phyloP scores from a whole-genome alignment of 1,140 invertebrate genomes.

The Oncopodura yosiiana region DNA sequence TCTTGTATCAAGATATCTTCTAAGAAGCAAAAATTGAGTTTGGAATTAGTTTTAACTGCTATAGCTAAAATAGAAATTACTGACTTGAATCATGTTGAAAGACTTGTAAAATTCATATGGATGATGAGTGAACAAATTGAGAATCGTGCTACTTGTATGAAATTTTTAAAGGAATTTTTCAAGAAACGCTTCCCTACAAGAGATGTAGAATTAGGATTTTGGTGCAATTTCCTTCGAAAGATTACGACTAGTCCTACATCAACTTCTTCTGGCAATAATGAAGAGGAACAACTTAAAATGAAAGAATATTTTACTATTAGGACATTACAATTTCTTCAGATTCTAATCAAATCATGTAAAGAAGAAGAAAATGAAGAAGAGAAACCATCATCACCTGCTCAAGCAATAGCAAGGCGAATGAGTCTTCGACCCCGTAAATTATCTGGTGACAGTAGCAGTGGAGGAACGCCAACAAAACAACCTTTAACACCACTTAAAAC shows the following conservation, averaged over 20 bases:
- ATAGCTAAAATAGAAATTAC: slow-evolving; percentile 7
- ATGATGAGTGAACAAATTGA: slow-evolving; percentile 2
- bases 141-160: slow-evolving; percentile 7
- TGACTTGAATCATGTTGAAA: not conserved
- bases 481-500: too few relatives aligned
- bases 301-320: slow-evolving; percentile 18
- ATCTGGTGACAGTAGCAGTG: too few relatives aligned
- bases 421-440: not conserved
- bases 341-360: not conserved
- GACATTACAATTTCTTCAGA: slow-evolving; percentile 20
- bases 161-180: slow-evolving; percentile 21
- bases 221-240: too few relatives aligned
- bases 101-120: slow-evolving; percentile 21
- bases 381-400: not conserved
- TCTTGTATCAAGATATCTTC: slow-evolving; percentile 8
- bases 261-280: too few relatives aligned
- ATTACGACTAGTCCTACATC: too few relatives aligned
- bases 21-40: slow-evolving; percentile 9
- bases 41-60: slow-evolving; percentile 23
- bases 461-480: too few relatives aligned
- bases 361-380: too few relatives aligned
- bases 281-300: not conserved
- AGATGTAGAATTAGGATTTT: not conserved
- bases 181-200: not conserved
- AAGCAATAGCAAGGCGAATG: not conserved